Evolutionary conservation across 2,113 vertebrate species (phyloP).

Genomic region (Carollia perspicillata): DNA sequence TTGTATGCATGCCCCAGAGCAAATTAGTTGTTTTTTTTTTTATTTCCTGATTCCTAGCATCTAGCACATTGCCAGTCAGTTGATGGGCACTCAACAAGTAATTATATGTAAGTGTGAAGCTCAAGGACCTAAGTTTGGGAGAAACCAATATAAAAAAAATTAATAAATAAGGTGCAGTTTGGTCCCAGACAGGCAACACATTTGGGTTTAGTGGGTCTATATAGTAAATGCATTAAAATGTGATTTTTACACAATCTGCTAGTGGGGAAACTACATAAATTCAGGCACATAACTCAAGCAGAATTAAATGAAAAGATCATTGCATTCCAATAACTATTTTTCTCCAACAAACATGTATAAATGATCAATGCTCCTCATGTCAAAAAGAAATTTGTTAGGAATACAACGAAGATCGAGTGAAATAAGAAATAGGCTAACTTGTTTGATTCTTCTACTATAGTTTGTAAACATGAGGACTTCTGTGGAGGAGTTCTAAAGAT

Average conservation of each 20-base stretch:
- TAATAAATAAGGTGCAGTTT: slow-evolving; percentile 13
- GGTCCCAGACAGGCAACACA: not conserved
- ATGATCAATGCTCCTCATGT: not conserved
- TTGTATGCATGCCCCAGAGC: not conserved
- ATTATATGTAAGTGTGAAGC: not conserved
- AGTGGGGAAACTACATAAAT: not conserved
- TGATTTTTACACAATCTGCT: not conserved
- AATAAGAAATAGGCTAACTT: not conserved
- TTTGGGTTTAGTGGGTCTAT: not conserved
- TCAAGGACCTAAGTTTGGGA: not conserved
- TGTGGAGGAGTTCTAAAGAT: not conserved
- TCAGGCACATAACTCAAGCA: not conserved
- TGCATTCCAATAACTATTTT: not conserved
- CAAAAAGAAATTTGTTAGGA: not conserved
- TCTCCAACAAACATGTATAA: not conserved
- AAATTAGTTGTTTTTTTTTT: not conserved
- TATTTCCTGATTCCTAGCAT: not conserved
- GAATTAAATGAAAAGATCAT: not conserved
- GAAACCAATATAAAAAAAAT: not conserved
- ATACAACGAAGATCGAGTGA: not conserved
- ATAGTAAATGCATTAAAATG: not conserved
- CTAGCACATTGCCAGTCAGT: not conserved
- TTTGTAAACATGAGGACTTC: not conserved
- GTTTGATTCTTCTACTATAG: not conserved
- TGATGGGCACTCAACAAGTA: not conserved